These are phyloP conservation scores for Thomomys bottae DNA, from an alignment of 2,113 vertebrate species.

Conservation along the genomic window DNA sequence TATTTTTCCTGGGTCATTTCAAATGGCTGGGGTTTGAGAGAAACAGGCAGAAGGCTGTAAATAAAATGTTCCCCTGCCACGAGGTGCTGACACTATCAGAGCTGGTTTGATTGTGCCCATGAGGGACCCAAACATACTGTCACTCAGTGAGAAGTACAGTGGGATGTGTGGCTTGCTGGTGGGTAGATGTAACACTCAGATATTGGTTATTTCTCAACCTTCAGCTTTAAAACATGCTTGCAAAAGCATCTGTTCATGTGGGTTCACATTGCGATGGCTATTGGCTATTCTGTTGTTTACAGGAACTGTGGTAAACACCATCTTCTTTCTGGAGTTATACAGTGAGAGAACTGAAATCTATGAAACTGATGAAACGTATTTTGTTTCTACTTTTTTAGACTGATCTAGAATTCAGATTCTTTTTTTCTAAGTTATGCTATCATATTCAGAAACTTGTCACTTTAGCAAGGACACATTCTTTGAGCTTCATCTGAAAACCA, in stretches of 20 bases:
- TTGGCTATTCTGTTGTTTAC: background rate
- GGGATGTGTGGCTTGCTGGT: background rate
- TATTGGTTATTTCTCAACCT: background rate
- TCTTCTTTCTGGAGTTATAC: background rate
- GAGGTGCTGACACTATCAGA: background rate
- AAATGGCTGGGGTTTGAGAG: background rate
- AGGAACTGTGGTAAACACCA: background rate
- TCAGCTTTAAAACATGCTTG: background rate
- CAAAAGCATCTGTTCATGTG: background rate
- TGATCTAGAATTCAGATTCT: background rate
- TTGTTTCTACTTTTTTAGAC: background rate
- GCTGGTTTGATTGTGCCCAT: background rate
- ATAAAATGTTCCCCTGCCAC: rapidly evolving
- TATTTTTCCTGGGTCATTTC: background rate
- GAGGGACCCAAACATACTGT: background rate
- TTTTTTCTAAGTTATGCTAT: background rate
- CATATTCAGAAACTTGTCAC: background rate
- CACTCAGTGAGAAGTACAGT: background rate
- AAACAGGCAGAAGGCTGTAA: background rate
- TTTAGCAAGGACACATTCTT: background rate
- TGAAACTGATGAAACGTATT: background rate
- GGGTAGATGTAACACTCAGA: background rate
- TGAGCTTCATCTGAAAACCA: slow-evolving; percentile 5
- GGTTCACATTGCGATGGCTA: background rate
- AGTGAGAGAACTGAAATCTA: background rate